Conservation (phyloP, 1,140 invertebrate genomes). For the Lithobius niger region DNA sequence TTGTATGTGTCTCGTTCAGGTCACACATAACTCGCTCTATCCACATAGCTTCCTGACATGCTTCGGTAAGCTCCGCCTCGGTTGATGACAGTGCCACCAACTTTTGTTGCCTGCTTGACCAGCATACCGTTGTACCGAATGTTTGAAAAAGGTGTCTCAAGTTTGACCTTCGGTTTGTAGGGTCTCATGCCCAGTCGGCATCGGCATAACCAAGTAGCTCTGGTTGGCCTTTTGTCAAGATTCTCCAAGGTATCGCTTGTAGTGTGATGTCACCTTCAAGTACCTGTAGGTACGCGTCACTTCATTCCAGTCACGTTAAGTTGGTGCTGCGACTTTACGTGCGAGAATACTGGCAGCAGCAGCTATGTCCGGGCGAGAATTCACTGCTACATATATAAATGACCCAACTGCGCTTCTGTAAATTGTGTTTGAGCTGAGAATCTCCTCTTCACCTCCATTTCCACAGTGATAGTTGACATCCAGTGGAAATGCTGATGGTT, state of each 20-base stretch:
- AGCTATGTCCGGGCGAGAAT: neutral
- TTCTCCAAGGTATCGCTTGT: too few relatives aligned
- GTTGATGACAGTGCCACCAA: constrained; percentile 24
- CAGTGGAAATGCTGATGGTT: too few relatives aligned
- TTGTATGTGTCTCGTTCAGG: neutral
- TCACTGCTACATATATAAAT: neutral
- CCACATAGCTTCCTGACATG: constrained; percentile 26
- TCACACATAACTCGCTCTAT: neutral
- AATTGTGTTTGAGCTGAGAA: too few relatives aligned
- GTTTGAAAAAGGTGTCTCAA: constrained; percentile 29
- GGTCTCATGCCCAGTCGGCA: neutral
- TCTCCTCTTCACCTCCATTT: too few relatives aligned
- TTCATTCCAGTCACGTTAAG: neutral
- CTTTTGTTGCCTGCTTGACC: constrained; percentile 24
- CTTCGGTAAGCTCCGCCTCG: constrained; percentile 30
- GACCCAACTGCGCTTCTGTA: neutral
- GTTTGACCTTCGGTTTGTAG: constrained; percentile 23
- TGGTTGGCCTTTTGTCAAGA: too few relatives aligned
- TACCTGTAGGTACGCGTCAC: neutral
- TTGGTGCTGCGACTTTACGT: neutral
- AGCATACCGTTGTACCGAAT: constrained; percentile 20
- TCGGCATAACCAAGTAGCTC: neutral
- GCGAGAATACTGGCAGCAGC: neutral
- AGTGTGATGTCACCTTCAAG: too few relatives aligned
- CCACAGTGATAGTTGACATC: too few relatives aligned